Percentiles rank a stretch among this genome's conserved stretches.
phyloP scores from a whole-genome alignment of 1,140 invertebrate genomes.

The Oreohelix idahoensis region DNA sequence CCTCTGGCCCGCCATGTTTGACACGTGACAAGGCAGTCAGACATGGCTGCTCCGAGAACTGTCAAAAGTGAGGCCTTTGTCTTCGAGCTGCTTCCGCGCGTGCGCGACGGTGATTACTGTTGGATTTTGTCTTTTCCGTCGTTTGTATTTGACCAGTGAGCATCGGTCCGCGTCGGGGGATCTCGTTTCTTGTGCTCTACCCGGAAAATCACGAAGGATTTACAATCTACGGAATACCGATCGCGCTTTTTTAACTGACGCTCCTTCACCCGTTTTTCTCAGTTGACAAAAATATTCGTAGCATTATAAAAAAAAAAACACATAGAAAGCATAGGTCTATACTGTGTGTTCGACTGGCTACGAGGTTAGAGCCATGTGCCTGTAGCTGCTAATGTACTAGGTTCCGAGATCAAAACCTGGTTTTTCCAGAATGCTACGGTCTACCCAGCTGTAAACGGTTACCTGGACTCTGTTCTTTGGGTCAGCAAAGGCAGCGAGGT shows the following conservation, averaged over 20 bases:
- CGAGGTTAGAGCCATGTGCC: no score
- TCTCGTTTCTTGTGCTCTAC: background rate
- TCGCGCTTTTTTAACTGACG: background rate
- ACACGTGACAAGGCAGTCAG: slow-evolving; percentile 1
- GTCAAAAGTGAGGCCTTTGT: background rate
- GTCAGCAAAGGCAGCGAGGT: no score
- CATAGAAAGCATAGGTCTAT: no score
- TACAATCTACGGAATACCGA: background rate
- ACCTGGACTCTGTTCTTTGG: no score
- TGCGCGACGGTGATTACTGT: background rate
- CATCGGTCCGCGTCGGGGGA: background rate
- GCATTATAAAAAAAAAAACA: no score
- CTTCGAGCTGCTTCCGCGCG: background rate
- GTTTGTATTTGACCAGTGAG: slow-evolving; percentile 12
- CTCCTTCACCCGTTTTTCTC: no score
- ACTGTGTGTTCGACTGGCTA: no score
- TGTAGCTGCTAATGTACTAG: no score
- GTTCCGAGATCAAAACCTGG: no score
- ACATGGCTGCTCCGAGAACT: background rate
- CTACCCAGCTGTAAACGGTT: no score
- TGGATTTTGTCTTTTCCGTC: background rate
- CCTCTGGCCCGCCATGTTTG: slow-evolving; percentile 5
- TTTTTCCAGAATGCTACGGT: no score
- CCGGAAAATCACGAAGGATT: background rate
- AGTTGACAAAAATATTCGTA: no score